phyloP scores from a whole-genome alignment of 2,797 vertebrate genomes.

The Ispidina picta region DNA sequence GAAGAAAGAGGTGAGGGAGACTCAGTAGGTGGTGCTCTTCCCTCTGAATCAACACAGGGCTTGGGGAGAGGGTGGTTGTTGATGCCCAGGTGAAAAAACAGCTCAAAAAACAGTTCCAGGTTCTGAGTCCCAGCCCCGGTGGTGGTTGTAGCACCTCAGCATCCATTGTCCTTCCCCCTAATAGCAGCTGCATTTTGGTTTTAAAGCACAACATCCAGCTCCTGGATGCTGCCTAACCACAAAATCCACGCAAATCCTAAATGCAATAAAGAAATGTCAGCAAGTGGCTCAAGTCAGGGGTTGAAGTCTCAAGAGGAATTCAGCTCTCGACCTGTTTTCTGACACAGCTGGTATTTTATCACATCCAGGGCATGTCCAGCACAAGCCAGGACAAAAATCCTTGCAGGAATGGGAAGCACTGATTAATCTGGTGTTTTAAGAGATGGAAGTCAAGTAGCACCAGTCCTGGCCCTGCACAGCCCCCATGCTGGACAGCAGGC shows the following conservation, averaged over 20 bases:
- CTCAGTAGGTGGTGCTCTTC: constrained; percentile 65
- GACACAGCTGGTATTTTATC: not conserved
- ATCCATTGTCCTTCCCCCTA: not conserved
- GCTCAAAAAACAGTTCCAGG: not conserved
- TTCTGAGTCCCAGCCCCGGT: not conserved
- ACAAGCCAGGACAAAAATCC: not conserved
- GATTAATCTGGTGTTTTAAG: not conserved
- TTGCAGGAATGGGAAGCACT: not conserved
- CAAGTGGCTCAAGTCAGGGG: not conserved
- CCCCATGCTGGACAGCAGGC: not conserved
- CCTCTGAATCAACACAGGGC: not conserved
- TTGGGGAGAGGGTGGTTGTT: not conserved
- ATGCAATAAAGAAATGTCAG: not conserved
- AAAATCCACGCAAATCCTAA: not conserved
- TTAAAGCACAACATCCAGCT: not conserved
- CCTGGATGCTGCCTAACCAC: not conserved
- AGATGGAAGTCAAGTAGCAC: not conserved
- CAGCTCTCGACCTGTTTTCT: not conserved
- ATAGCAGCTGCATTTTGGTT: not conserved
- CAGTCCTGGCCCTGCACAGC: not conserved
- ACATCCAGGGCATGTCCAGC: not conserved
- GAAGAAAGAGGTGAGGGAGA: not conserved
- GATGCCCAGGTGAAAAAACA: not conserved
- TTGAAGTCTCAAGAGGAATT: not conserved
- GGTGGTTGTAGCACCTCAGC: not conserved